Percentiles rank a stretch among this genome's conserved stretches.
Conservation (phyloP, 2,888 invertebrate genomes). For the Papilio demoleus region DNA sequence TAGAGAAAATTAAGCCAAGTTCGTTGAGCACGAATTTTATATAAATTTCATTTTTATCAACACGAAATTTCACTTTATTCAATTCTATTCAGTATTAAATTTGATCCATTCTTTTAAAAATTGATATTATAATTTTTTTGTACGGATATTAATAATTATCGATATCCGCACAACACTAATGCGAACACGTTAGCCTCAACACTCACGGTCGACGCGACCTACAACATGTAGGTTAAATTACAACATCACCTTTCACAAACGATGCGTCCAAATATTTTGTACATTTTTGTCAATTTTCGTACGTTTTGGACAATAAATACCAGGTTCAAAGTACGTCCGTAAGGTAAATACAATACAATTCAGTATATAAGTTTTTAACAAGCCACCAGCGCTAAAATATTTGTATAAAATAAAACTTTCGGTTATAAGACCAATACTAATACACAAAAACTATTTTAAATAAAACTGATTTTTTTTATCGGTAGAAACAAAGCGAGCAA, state of each 20-base stretch:
- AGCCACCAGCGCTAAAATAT: neutral
- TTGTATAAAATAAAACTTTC: neutral
- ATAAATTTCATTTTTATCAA: no score
- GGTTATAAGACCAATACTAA: no score
- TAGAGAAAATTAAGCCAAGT: no score
- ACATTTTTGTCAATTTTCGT: neutral
- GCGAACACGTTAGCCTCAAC: conserved; percentile 12
- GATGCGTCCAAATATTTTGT: neutral
- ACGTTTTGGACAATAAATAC: neutral
- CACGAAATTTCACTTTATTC: no score
- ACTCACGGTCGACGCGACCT: conserved; percentile 4
- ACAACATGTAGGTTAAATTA: conserved; percentile 2
- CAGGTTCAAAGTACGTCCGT: conserved; percentile 1
- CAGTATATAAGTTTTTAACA: neutral
- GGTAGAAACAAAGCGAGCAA: no score
- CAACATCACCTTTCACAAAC: conserved; percentile 12
- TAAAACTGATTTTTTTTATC: no score
- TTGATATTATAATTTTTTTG: no score
- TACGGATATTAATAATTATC: neutral
- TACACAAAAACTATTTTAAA: no score
- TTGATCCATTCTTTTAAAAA: no score
- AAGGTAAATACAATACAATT: neutral
- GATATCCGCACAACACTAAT: neutral
- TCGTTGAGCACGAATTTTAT: no score
- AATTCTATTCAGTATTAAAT: no score